Base-by-base conservation (phyloP, 2,888 invertebrate species). In the Cephus sareptanus region DNA sequence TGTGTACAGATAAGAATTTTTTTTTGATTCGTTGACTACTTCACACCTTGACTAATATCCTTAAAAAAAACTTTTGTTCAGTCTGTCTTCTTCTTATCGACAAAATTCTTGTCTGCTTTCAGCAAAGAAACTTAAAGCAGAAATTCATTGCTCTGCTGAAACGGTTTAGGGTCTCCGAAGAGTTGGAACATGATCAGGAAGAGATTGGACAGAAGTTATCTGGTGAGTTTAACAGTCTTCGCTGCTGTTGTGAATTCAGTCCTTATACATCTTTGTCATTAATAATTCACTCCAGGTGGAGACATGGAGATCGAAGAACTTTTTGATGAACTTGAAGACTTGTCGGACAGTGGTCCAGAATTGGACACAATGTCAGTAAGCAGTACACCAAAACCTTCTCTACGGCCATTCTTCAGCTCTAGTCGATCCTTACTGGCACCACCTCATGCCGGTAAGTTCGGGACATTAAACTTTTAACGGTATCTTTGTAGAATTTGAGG, bases 41-140 rank as follows among this genome's bases (percentile, higher is more conserved):
- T 40, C 15, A 6, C 15, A 40, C 0, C 15, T 23, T 23, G 56
- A 56, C 0, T 56, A 9, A 40, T 15, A 40, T 40, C 0, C 9
- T 15, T 23, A 23, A 23, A 74, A 56, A 56, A 69, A 69, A 75
- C 56, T 15, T 13, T 11, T 76, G 34, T 69, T 40, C 30, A 11
- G 34, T 74, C 23, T 68, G 56, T 34, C 73, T 1, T 1, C 70
- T 4, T 30, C 15, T 69, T 69, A 37, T 37, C 56, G n/a, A n/a
- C 74, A 79, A 77, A 79, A 34, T 81, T 79, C 81, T 23, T 56
- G 0, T 56, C 6, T 23, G 1, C 56, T 88, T 93, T 82, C 94
- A 97, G 94, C 97, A 98, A 95, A 95, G 98, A 89, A 99, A 99
- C 92, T 93, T 99, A 89, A 99, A 99, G 92, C 98, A 99, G 92